A percentile compares a stretch with the other conserved stretches of the same genome.
phyloP scores from a whole-genome alignment of 2,113 vertebrate species.

The Accipiter virgatus region DNA sequence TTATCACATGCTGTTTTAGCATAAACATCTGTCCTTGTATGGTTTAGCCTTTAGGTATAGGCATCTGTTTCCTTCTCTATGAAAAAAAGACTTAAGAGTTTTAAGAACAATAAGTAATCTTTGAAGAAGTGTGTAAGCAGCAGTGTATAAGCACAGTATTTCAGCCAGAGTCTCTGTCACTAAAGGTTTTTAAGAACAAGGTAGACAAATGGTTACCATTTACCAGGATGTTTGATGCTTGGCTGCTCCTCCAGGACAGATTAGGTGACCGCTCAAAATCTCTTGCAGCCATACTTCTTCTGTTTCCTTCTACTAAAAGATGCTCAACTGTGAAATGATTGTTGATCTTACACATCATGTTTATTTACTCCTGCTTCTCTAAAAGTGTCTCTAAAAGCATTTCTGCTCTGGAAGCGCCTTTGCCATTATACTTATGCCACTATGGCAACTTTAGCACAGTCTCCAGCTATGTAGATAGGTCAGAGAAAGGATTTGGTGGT shows the following conservation, averaged over 20 bases:
- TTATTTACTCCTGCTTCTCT: background rate
- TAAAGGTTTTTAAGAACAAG: background rate
- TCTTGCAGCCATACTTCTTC: background rate
- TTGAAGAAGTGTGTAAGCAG: background rate
- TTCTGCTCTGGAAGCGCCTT: background rate
- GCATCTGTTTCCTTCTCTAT: background rate
- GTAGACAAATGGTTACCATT: background rate
- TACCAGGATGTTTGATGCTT: background rate
- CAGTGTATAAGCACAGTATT: background rate
- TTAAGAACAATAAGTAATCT: background rate
- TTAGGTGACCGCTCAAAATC: background rate
- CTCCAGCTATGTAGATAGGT: background rate
- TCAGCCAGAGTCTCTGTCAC: background rate
- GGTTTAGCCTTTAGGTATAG: background rate
- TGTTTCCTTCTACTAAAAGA: background rate
- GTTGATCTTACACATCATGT: background rate
- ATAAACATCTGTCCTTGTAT: background rate
- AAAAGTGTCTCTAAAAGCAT: background rate
- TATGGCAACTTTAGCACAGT: background rate
- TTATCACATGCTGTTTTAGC: background rate
- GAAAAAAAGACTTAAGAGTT: background rate
- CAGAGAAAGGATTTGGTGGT: background rate
- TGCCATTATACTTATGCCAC: background rate
- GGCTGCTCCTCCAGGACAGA: background rate
- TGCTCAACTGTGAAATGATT: background rate